Conservation (phyloP, 2,797 vertebrate genomes). For the Hapalemur alaotrensis region DNA sequence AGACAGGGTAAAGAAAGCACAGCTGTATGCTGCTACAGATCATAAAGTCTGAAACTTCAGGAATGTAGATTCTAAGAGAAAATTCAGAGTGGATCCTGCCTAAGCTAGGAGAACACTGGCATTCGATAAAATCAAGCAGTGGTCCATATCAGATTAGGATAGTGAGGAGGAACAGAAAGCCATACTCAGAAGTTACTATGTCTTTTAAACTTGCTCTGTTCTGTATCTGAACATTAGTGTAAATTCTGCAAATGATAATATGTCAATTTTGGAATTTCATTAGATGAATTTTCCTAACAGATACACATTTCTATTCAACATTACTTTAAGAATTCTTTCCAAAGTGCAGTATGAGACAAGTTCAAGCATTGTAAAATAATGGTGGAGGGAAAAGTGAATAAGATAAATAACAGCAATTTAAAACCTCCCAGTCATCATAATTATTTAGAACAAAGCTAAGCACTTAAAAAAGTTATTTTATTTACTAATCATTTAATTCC, state of each 20-base stretch:
- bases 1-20: not conserved
- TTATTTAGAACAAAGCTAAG: not conserved
- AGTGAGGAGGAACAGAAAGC: not conserved
- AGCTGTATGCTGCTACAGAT: not conserved
- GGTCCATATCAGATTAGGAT: not conserved
- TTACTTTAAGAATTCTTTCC: not conserved
- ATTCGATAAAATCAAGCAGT: not conserved
- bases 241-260: not conserved
- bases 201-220: not conserved
- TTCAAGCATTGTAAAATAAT: not conserved
- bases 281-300: not conserved
- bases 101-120: not conserved
- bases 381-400: not conserved
- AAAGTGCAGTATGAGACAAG: not conserved
- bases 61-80: not conserved
- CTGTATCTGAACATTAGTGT: not conserved
- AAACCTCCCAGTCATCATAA: not conserved
- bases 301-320: not conserved
- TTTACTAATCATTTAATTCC: not conserved
- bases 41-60: not conserved
- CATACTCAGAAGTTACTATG: not conserved
- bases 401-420: not conserved
- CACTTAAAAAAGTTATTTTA: not conserved
- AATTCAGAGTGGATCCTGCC: not conserved
- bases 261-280: not conserved